Evolutionary conservation across 1,140 invertebrate species (phyloP).

Genomic region (Cardiocondyla obscurior): DNA sequence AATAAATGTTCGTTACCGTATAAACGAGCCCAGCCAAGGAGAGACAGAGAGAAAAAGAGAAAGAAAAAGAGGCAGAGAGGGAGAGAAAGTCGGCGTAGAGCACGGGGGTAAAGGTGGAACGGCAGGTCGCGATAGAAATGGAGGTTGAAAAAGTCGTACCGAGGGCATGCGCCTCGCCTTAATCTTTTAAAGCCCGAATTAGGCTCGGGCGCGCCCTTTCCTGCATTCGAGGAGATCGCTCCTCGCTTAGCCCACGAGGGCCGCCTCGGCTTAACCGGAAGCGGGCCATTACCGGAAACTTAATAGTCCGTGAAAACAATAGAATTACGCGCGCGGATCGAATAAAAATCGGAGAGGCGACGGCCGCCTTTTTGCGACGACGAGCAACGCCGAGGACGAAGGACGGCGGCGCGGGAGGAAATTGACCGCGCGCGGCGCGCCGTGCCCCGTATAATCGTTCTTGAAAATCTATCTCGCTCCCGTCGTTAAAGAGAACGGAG

Average conservation of each 20-base stretch:
- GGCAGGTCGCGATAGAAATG: constrained; percentile 68
- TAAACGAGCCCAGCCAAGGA: constrained; percentile 54
- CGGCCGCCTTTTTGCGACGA: constrained; percentile 36
- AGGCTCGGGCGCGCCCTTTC: constrained; percentile 82
- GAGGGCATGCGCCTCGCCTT: constrained; percentile 77
- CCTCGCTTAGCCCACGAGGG: constrained; percentile 55
- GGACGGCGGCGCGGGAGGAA: constrained; percentile 68
- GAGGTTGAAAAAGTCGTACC: constrained; percentile 70
- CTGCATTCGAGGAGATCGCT: constrained; percentile 82
- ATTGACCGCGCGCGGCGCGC: constrained; percentile 67
- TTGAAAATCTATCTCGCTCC: constrained; percentile 71
- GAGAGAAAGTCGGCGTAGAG: constrained; percentile 50
- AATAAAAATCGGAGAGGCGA: constrained; percentile 78
- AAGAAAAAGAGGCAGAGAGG: not conserved
- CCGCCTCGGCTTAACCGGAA: constrained; percentile 79
- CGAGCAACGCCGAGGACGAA: not conserved
- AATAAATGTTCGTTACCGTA: constrained; percentile 54
- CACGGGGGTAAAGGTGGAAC: constrained; percentile 54
- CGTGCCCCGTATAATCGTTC: constrained; percentile 69
- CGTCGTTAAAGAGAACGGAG: constrained; percentile 33
- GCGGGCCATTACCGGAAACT: constrained; percentile 81
- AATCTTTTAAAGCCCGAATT: constrained; percentile 82
- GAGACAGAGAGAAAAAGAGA: not conserved
- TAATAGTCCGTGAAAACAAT: constrained; percentile 85
- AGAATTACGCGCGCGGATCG: constrained; percentile 82